Evolutionary conservation across 2,888 invertebrate species (phyloP).

Genomic region (Zygogramma bicolorata): DNA sequence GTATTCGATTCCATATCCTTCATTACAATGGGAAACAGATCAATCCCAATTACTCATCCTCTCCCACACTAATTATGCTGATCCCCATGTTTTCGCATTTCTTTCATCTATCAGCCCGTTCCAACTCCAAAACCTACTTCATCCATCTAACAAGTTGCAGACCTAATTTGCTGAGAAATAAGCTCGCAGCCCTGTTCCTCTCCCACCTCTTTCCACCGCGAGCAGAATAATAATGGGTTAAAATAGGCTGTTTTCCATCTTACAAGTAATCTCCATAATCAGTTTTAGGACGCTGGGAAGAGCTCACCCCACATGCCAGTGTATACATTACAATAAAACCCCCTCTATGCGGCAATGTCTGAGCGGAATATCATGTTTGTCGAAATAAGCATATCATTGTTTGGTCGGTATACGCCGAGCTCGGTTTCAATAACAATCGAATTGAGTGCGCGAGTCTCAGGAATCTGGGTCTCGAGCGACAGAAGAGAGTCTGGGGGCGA

Average conservation of each 20-base stretch:
- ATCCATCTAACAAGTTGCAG: not conserved
- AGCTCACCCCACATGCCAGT: not conserved
- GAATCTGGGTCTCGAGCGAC: not conserved
- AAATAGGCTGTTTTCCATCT: not conserved
- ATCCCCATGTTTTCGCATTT: no score
- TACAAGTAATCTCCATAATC: conserved; percentile 3
- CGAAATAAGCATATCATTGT: not conserved
- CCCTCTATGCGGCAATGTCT: not conserved
- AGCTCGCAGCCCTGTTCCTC: not conserved
- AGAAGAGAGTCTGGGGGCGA: not conserved
- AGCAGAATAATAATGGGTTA: not conserved
- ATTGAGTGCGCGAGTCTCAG: not conserved
- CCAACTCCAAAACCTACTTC: not conserved
- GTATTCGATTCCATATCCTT: no score
- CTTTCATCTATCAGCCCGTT: no score
- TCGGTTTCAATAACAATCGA: not conserved
- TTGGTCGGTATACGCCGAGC: not conserved
- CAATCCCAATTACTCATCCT: no score
- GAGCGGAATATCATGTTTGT: not conserved
- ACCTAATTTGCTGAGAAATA: not conserved
- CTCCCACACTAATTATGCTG: no score
- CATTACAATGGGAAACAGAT: no score
- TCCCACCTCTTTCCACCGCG: not conserved
- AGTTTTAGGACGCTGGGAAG: not conserved
- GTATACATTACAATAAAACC: conserved; percentile 1